These are phyloP conservation scores for Leucophora obtusa DNA, from an alignment of 2,888 invertebrate species.

Conservation along the genomic window DNA sequence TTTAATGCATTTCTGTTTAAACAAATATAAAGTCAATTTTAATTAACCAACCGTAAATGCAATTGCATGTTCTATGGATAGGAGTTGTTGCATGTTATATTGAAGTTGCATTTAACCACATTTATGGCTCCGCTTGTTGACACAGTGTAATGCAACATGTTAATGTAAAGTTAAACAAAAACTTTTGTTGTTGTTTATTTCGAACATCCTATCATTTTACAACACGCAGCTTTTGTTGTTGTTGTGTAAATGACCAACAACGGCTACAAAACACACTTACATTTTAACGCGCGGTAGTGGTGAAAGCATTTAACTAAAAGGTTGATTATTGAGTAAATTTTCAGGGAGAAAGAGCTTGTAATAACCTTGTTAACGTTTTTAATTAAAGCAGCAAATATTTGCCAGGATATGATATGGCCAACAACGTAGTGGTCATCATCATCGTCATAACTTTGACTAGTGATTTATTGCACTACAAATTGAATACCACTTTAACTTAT, in stretches of 20 bases:
- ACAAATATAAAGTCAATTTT: conserved; percentile 70
- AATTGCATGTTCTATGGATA: conserved; percentile 39
- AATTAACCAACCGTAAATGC: conserved; percentile 67
- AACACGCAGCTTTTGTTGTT: conserved; percentile 49
- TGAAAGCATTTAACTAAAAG: conserved; percentile 64
- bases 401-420: conserved; percentile 48
- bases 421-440: neutral
- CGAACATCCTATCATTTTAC: conserved; percentile 52
- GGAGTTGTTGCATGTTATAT: neutral
- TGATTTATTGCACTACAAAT: conserved; percentile 64
- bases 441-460: conserved; percentile 45
- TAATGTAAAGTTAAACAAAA: conserved; percentile 68
- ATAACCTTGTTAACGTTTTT: conserved; percentile 79
- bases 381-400: conserved; percentile 78
- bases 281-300: conserved; percentile 50
- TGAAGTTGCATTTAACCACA: conserved; percentile 34
- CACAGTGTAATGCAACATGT: conserved; percentile 65
- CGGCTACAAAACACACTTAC: conserved; percentile 12
- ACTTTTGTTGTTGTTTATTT: conserved; percentile 29
- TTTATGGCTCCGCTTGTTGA: conserved; percentile 57
- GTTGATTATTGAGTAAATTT: conserved; percentile 38
- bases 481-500: conserved; percentile 59
- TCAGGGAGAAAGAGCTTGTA: conserved; percentile 52
- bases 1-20: conserved; percentile 65
- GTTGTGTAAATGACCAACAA: conserved; percentile 51